Conservation (phyloP, 2,797 vertebrate genomes). For the Mus minutoides region DNA sequence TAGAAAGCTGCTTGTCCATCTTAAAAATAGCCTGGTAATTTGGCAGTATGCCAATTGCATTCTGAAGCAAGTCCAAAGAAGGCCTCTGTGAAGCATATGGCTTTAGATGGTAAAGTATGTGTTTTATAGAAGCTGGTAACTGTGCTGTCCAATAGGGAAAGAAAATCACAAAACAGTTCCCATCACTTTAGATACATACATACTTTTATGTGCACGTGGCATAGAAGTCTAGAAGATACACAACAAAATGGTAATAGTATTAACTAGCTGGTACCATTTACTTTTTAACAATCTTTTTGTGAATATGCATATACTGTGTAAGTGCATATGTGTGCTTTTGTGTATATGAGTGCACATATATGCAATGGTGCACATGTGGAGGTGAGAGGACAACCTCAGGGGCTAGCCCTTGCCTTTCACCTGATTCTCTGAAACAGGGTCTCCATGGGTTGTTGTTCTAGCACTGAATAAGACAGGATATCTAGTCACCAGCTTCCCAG, state of each 20-base stretch:
- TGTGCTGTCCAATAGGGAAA: not conserved
- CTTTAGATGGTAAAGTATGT: not conserved
- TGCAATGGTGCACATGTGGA: not conserved
- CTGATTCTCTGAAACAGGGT: not conserved
- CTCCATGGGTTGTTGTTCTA: not conserved
- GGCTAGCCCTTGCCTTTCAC: not conserved
- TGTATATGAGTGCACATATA: not conserved
- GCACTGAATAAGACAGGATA: not conserved
- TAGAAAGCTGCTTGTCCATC: constrained; percentile 34
- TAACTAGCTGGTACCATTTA: not conserved
- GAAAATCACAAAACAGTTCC: not conserved
- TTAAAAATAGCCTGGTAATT: constrained; percentile 62
- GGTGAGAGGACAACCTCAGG: not conserved
- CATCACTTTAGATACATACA: not conserved
- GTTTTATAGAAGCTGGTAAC: not conserved
- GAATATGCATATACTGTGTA: not conserved
- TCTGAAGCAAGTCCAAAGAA: constrained; percentile 27
- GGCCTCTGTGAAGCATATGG: not conserved
- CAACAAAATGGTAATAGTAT: constrained; percentile 34
- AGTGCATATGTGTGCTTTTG: not conserved
- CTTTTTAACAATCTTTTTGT: not conserved
- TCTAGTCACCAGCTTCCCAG: not conserved
- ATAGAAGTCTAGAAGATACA: constrained; percentile 2
- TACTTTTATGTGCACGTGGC: not conserved
- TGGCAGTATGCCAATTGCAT: not conserved